These are phyloP conservation scores for Heptranchias perlo DNA, from an alignment of 2,113 vertebrate species.

Conservation along the genomic window DNA sequence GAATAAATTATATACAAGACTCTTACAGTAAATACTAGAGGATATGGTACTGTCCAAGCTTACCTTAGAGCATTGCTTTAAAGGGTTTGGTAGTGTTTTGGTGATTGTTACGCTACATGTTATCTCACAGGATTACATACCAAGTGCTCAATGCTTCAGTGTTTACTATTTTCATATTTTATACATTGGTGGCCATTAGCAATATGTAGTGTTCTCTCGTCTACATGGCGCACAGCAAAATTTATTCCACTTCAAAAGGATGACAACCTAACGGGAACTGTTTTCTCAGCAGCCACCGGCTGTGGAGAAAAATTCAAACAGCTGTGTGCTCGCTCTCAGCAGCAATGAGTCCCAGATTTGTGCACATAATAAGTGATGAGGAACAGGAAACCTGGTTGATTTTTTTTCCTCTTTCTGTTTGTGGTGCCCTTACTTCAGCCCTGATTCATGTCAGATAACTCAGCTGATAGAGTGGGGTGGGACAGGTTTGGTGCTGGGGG, in stretches of 20 bases:
- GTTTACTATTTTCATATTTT: background rate
- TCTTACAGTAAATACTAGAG: background rate
- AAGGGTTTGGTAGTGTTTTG: background rate
- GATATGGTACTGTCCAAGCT: no score
- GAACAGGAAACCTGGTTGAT: background rate
- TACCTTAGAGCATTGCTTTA: background rate
- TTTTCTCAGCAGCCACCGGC: background rate
- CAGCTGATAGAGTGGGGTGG: background rate
- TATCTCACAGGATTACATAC: background rate
- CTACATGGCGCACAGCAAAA: background rate
- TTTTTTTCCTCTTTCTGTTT: background rate
- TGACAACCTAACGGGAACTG: background rate
- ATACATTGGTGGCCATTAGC: background rate
- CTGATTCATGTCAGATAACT: background rate
- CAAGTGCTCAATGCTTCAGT: background rate
- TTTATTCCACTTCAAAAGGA: background rate
- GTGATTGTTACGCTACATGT: background rate
- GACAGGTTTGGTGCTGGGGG: background rate
- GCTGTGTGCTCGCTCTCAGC: background rate
- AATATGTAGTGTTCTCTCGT: background rate
- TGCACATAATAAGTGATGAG: background rate
- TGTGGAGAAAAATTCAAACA: background rate
- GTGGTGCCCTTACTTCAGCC: background rate
- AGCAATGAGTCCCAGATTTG: background rate
- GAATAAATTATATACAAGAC: background rate